Conservation (phyloP, 2,797 vertebrate genomes). For the Mus caroli region DNA sequence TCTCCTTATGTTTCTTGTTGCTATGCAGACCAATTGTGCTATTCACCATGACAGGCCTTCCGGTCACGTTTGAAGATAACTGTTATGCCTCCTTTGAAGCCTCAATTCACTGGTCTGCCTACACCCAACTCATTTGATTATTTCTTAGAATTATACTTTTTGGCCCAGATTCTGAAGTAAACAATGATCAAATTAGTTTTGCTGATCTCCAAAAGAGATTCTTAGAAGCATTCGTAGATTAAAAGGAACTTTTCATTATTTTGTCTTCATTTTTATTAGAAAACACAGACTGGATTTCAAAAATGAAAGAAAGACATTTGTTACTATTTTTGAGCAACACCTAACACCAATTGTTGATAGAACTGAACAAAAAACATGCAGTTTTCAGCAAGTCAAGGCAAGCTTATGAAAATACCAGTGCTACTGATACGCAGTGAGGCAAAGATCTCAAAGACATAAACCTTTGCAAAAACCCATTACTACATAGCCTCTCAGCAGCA, state of each 20-base stretch:
- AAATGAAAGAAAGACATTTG: background rate
- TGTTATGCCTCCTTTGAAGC: background rate
- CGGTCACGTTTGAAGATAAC: background rate
- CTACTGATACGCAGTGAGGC: background rate
- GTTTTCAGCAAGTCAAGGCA: background rate
- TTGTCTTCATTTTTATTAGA: background rate
- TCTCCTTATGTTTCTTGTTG: background rate
- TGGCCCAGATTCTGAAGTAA: background rate
- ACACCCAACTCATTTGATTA: background rate
- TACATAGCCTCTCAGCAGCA: background rate
- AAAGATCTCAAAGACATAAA: background rate
- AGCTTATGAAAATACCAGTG: background rate
- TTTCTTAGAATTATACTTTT: slow-evolving; percentile 11
- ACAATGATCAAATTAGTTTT: background rate
- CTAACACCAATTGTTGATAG: background rate
- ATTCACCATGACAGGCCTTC: background rate
- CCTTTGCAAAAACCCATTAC: background rate
- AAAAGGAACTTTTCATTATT: background rate
- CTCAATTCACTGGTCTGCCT: background rate
- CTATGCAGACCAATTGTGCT: background rate
- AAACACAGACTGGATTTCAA: background rate
- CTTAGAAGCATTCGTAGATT: background rate
- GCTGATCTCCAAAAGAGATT: background rate
- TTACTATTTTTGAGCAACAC: background rate
- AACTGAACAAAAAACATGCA: background rate